Percentiles rank a stretch among this genome's conserved stretches.
phyloP scores from a whole-genome alignment of 2,113 vertebrate genomes.

The Grammomys dolichurus region DNA sequence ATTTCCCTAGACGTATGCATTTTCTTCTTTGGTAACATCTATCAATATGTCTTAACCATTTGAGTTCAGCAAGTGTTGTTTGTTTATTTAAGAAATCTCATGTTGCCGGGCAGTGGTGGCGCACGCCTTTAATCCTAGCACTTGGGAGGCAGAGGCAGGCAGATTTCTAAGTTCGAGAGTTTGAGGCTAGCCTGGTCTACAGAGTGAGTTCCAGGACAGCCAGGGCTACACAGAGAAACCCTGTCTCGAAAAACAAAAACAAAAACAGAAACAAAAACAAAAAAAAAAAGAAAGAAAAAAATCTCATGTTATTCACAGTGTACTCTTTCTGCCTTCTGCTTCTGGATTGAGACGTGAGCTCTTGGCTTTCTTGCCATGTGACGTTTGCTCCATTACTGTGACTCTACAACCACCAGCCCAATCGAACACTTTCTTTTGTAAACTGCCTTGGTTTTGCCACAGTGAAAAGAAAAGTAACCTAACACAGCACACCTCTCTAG shows the following conservation, averaged over 20 bases:
- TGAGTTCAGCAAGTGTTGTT: not conserved
- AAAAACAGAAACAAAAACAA: too few relatives aligned
- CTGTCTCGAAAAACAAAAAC: too few relatives aligned
- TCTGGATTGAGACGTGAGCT: not conserved
- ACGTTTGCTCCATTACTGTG: not conserved
- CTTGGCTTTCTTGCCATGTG: not conserved
- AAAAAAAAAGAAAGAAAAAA: too few relatives aligned
- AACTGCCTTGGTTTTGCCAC: not conserved
- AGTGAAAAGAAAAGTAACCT: not conserved
- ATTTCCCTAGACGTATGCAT: not conserved
- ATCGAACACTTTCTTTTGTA: not conserved
- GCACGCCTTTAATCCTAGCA: too few relatives aligned
- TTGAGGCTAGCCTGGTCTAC: too few relatives aligned
- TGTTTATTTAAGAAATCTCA: not conserved
- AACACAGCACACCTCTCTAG: not conserved
- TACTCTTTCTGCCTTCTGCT: not conserved
- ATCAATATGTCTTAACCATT: not conserved
- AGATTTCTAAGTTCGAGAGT: too few relatives aligned
- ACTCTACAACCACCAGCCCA: not conserved
- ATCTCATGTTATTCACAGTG: not conserved
- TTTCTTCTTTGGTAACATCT: not conserved
- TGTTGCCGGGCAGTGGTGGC: too few relatives aligned
- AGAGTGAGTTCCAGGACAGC: too few relatives aligned
- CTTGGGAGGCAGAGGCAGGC: too few relatives aligned
- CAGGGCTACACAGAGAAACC: too few relatives aligned